phyloP scores from a whole-genome alignment of 2,113 vertebrate species.

The Nothobranchius furzeri region DNA sequence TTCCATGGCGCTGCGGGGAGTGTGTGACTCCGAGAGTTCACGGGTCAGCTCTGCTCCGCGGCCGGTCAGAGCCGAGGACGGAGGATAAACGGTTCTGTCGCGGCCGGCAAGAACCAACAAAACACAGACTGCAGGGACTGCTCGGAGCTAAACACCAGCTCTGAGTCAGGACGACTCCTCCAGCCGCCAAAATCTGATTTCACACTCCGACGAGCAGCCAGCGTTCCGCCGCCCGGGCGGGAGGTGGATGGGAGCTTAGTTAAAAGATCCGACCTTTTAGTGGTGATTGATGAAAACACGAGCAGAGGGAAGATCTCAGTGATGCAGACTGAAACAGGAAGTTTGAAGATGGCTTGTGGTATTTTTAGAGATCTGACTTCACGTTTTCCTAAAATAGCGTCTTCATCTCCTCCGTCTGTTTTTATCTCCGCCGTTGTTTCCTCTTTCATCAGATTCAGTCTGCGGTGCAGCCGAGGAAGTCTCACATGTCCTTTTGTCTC shows the following conservation, averaged over 20 bases:
- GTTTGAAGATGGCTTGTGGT: not conserved
- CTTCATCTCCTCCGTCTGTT: not conserved
- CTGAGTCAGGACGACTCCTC: slow-evolving; percentile 13
- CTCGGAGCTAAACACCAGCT: not conserved
- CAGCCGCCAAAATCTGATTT: not conserved
- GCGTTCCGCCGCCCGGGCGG: not conserved
- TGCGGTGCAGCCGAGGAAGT: slow-evolving; percentile 23
- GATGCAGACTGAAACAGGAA: not conserved
- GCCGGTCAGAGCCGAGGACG: slow-evolving; percentile 28
- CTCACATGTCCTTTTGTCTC: not conserved
- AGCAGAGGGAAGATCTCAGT: slow-evolving; percentile 1
- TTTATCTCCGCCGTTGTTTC: not conserved
- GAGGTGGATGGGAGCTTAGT: not conserved
- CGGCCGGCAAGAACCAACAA: slow-evolving; percentile 26
- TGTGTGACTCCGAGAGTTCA: slow-evolving; percentile 27
- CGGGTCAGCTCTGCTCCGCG: slow-evolving; percentile 45
- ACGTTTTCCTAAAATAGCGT: slow-evolving; percentile 27
- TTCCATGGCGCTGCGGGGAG: slow-evolving; percentile 8
- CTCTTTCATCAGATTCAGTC: slow-evolving; percentile 13
- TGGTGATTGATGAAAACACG: slow-evolving; percentile 1
- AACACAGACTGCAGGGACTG: slow-evolving; percentile 17
- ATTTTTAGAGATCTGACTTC: slow-evolving; percentile 20
- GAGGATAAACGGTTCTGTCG: slow-evolving; percentile 36
- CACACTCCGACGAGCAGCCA: not conserved
- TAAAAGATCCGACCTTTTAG: not conserved